Conservation (phyloP, 2,113 vertebrate species). For the Picathartes gymnocephalus region DNA sequence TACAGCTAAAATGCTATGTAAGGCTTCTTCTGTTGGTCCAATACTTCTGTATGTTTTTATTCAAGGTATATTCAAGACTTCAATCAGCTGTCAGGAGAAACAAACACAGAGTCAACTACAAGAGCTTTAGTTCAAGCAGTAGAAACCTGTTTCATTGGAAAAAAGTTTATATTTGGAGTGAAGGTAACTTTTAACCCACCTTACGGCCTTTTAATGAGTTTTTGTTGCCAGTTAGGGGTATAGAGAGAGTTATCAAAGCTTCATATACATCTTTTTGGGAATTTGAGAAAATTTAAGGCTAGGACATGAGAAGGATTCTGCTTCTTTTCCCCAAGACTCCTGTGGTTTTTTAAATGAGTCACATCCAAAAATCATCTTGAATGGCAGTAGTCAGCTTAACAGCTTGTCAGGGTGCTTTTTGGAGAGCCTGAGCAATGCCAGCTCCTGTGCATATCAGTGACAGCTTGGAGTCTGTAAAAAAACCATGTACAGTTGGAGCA, state of each 20-base stretch:
- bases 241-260: not conserved
- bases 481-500: not conserved
- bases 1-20: not conserved
- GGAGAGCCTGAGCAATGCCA: not conserved
- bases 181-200: conserved; percentile 70
- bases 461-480: conserved; percentile 29
- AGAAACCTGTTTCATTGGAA: conserved; percentile 80
- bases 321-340: not conserved
- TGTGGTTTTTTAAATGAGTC: not conserved
- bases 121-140: conserved; percentile 73
- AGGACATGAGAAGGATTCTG: not conserved
- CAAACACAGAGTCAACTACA: conserved; percentile 19
- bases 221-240: not conserved
- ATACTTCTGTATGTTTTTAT: not conserved
- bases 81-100: conserved; percentile 45
- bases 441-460: not conserved
- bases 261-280: not conserved
- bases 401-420: conserved; percentile 18
- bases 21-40: not conserved
- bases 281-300: not conserved
- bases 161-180: conserved; percentile 80
- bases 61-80: conserved; percentile 69
- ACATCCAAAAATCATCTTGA: not conserved
- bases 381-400: not conserved
- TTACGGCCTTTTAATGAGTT: not conserved